Evolutionary conservation across 1,140 invertebrate genomes (phyloP).

Genomic region (Venustaconcha ellipsiformis): DNA sequence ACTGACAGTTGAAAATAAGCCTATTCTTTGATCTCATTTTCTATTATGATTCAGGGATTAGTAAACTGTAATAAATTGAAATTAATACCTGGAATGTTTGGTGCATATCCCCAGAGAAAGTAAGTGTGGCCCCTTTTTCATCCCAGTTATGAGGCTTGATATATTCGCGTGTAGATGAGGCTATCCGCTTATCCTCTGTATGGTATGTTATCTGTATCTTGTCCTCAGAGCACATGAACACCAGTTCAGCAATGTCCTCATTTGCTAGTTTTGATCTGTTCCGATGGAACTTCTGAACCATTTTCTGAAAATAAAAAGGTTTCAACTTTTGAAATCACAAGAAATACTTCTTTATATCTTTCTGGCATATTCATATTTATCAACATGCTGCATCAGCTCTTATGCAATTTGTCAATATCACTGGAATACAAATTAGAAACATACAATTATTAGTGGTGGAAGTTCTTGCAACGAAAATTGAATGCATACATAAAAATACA

Average conservation of each 20-base stretch:
- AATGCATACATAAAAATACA: too few species aligned
- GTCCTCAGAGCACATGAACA: slow-evolving; percentile 65
- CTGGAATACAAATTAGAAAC: slow-evolving; percentile 1
- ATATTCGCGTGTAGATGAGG: slow-evolving; percentile 67
- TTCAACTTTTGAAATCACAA: slow-evolving; percentile 4
- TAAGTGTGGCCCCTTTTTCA: slow-evolving; percentile 65
- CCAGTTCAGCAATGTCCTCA: slow-evolving; percentile 65
- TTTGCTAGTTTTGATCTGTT: slow-evolving; percentile 60
- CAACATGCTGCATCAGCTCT: not conserved
- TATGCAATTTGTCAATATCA: not conserved
- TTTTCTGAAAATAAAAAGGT: slow-evolving; percentile 59
- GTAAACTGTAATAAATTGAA: too few species aligned
- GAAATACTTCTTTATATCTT: not conserved
- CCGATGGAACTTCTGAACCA: slow-evolving; percentile 64
- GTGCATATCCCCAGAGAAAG: slow-evolving; percentile 65
- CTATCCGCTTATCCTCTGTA: slow-evolving; percentile 64
- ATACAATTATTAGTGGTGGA: not conserved
- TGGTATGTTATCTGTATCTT: slow-evolving; percentile 68
- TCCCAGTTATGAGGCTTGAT: slow-evolving; percentile 68
- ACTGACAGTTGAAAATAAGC: too few species aligned
- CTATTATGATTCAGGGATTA: too few species aligned
- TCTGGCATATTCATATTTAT: not conserved
- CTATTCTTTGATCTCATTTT: too few species aligned
- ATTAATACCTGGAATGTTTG: slow-evolving; percentile 64
- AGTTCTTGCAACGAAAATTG: too few species aligned